Evolutionary conservation across 2,797 vertebrate species (phyloP).

Genomic region (Ciconia nigra): DNA sequence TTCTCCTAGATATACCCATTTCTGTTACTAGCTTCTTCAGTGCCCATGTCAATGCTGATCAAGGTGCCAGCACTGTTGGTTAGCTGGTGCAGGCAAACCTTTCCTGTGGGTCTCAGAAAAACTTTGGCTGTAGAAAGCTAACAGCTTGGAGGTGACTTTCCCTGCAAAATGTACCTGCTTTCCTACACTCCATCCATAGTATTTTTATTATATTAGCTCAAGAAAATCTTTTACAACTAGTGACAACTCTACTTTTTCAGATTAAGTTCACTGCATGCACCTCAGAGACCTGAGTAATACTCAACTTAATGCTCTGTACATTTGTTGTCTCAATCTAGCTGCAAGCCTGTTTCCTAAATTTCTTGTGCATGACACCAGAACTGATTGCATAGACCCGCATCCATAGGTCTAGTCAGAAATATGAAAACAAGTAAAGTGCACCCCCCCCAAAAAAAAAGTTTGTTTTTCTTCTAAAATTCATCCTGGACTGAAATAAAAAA

Average conservation of each 20-base stretch:
- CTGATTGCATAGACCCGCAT: neutral
- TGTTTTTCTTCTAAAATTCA: neutral
- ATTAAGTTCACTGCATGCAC: neutral
- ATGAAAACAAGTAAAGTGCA: neutral
- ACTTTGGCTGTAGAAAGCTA: neutral
- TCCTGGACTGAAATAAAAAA: neutral
- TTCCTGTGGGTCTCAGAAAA: neutral
- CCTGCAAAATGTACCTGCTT: neutral
- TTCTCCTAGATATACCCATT: neutral
- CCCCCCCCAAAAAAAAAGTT: neutral
- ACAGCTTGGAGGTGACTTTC: neutral
- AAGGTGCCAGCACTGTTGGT: neutral
- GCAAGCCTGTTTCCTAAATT: neutral
- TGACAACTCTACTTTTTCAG: neutral
- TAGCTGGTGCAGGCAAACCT: neutral
- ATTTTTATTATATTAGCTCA: neutral
- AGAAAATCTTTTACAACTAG: neutral
- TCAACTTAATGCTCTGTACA: neutral
- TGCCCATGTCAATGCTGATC: rapidly evolving
- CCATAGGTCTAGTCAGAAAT: neutral
- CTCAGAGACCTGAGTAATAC: neutral
- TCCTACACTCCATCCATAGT: neutral
- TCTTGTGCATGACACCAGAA: neutral
- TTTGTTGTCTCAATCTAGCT: neutral
- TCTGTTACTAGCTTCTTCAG: neutral